Percentiles rank a stretch among this genome's conserved stretches.
Evolutionary conservation across 2,888 invertebrate genomes (phyloP).

Genomic region (Platerodrilus igneus): DNA sequence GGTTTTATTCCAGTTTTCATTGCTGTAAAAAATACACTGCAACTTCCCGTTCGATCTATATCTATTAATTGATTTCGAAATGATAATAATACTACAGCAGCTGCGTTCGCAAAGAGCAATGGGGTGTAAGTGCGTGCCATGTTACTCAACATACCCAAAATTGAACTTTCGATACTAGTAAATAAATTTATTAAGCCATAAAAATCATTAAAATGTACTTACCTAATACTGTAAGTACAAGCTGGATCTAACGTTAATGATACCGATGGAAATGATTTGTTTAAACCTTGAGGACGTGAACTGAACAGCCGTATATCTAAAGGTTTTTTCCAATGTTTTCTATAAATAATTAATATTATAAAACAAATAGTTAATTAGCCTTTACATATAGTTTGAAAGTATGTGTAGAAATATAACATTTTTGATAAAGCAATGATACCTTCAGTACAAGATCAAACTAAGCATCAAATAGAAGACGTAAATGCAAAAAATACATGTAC

Average conservation of each 20-base stretch:
- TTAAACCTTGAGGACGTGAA: conserved; percentile 50
- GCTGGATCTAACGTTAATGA: conserved; percentile 64
- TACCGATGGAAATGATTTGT: conserved; percentile 51
- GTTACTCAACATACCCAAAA: conserved; percentile 59
- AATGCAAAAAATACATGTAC: too few relatives aligned
- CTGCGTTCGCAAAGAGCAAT: conserved; percentile 61
- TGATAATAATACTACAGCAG: conserved; percentile 60
- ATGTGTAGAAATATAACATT: too few relatives aligned
- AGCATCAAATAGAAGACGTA: too few relatives aligned
- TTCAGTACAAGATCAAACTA: conserved; percentile 1
- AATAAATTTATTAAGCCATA: too few relatives aligned
- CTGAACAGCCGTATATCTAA: conserved; percentile 58
- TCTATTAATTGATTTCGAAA: conserved; percentile 52
- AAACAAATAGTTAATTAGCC: too few relatives aligned
- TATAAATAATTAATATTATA: conserved; percentile 31
- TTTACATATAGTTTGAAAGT: too few relatives aligned
- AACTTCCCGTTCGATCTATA: conserved; percentile 44
- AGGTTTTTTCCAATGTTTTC: conserved; percentile 47
- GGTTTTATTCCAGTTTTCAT: conserved; percentile 58
- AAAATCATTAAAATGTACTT: conserved; percentile 31
- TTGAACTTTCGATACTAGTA: conserved; percentile 55
- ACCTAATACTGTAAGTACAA: conserved; percentile 67
- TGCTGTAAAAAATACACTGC: conserved; percentile 55
- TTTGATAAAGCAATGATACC: too few relatives aligned
- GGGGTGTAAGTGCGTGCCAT: conserved; percentile 63